A percentile compares a stretch with the other conserved stretches of the same genome.
Conservation (phyloP, 2,113 vertebrate genomes). For the Myrmecophaga tridactyla region DNA sequence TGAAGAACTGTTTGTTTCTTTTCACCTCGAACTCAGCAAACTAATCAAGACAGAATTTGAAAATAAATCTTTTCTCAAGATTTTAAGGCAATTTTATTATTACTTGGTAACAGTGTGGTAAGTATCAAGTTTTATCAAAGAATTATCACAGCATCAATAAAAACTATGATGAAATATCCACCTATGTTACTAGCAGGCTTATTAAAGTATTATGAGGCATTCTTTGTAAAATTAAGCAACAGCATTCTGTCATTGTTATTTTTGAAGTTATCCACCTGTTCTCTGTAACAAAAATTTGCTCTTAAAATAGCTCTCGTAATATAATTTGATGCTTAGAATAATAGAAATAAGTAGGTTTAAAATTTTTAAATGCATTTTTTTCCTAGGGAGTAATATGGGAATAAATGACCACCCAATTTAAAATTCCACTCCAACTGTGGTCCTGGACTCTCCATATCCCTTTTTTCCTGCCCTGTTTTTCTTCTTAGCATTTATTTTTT, state of each 20-base stretch:
- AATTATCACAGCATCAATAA: slow-evolving; percentile 8
- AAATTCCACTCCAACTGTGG: background rate
- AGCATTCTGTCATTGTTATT: background rate
- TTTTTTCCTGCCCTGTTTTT: slow-evolving; percentile 21
- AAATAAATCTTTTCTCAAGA: background rate
- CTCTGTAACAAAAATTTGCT: background rate
- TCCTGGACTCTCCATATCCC: background rate
- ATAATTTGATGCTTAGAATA: slow-evolving; percentile 46
- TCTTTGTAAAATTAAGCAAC: slow-evolving; percentile 26
- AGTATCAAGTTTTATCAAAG: slow-evolving; percentile 18
- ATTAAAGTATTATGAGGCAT: background rate
- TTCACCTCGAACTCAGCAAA: slow-evolving; percentile 18
- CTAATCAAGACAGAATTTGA: background rate
- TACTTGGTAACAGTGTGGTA: slow-evolving; percentile 24
- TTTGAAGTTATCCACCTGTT: background rate
- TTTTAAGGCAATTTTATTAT: background rate
- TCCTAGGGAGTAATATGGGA: background rate
- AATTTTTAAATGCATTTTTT: background rate
- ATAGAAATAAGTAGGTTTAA: background rate
- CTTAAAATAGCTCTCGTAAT: background rate
- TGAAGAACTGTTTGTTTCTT: background rate
- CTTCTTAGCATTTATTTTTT: slow-evolving; percentile 3
- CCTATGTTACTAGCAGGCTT: background rate
- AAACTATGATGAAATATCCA: background rate
- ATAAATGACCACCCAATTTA: background rate